A percentile compares a stretch with the other conserved stretches of the same genome.
Conservation (phyloP, 2,888 invertebrate species). For the Lymantria monacha region DNA sequence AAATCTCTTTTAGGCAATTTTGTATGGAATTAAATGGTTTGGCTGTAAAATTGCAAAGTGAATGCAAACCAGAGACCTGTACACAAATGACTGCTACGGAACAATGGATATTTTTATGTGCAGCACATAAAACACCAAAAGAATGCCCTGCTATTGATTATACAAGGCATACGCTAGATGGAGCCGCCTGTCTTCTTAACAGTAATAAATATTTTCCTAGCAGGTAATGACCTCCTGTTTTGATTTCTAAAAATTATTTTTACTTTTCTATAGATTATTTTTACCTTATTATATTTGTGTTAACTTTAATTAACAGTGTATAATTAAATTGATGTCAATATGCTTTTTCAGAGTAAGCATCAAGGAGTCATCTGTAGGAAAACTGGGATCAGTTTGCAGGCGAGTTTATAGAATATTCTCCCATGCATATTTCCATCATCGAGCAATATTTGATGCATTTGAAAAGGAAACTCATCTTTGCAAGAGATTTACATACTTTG, state of each 20-base stretch:
- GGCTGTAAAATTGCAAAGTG: conserved; percentile 96
- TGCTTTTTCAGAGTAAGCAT: conserved; percentile 93
- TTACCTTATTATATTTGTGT: too few species aligned
- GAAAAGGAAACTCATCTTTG: conserved; percentile 98
- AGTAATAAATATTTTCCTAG: conserved; percentile 99
- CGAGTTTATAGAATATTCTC: conserved; percentile 99
- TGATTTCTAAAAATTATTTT: too few species aligned
- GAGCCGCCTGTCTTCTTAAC: conserved; percentile 98
- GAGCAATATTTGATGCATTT: conserved; percentile 98
- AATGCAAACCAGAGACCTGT: conserved; percentile 98
- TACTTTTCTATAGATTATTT: too few species aligned
- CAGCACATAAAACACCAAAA: conserved; percentile 99
- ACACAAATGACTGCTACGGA: conserved; percentile 99
- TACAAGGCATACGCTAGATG: conserved; percentile 98
- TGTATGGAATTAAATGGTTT: conserved; percentile 99
- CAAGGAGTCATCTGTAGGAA: conserved; percentile 99
- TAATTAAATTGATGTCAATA: too few species aligned
- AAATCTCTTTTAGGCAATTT: conserved; percentile 89
- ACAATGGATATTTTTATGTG: conserved; percentile 99
- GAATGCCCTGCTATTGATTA: conserved; percentile 99
- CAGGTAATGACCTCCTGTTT: conserved; percentile 83
- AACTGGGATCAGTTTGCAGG: conserved; percentile 98
- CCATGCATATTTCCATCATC: conserved; percentile 99
- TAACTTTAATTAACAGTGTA: too few species aligned
- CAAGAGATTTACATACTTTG: conserved; percentile 97